A percentile compares a stretch with the other conserved stretches of the same genome.
phyloP scores from a whole-genome alignment of 1,140 invertebrate genomes.

The Bombus fervidus region DNA sequence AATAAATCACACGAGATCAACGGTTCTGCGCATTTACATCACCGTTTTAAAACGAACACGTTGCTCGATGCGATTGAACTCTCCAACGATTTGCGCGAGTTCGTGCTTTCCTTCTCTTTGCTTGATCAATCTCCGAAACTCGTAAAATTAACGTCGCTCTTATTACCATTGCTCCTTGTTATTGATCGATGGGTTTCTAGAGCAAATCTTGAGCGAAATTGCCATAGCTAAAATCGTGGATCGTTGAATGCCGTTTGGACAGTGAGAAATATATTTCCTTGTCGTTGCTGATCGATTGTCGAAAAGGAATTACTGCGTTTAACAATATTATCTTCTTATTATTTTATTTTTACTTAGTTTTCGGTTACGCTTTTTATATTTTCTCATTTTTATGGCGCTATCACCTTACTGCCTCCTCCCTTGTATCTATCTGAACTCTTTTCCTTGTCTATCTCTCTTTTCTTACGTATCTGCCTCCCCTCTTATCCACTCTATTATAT shows the following conservation, averaged over 20 bases:
- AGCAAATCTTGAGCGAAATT: background rate
- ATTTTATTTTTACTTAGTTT: too few species aligned
- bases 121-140: background rate
- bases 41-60: constrained; percentile 67
- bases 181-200: background rate
- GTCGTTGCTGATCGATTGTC: background rate
- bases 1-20: constrained; percentile 74
- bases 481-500: too few species aligned
- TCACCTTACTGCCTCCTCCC: too few species aligned
- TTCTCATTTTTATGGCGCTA: too few species aligned
- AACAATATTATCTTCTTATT: too few species aligned
- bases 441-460: too few species aligned
- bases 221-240: background rate
- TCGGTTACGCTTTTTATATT: too few species aligned
- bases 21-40: constrained; percentile 72
- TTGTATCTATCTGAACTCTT: too few species aligned
- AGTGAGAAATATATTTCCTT: background rate
- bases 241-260: background rate
- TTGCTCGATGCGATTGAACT: constrained; percentile 47
- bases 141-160: background rate
- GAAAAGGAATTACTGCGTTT: background rate
- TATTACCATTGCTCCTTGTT: background rate
- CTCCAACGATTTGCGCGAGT: constrained; percentile 37
- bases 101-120: background rate
- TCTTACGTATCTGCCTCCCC: too few species aligned